These are phyloP conservation scores for Phrynocephalus forsythii DNA, from an alignment of 2,797 vertebrate species.

Conservation along the genomic window DNA sequence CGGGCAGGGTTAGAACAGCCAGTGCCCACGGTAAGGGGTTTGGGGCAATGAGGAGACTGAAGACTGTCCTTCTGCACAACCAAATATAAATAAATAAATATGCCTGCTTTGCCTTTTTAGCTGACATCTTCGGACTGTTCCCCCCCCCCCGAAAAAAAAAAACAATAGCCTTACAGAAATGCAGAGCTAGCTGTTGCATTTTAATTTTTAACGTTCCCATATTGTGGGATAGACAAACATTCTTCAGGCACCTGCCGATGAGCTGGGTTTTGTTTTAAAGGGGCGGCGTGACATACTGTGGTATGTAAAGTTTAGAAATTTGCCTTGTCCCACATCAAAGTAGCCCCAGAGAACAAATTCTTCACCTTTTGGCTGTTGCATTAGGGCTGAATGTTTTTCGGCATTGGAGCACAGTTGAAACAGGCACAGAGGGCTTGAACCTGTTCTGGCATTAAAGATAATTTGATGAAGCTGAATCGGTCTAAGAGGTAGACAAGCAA, in stretches of 20 bases:
- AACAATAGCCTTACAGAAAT: background rate
- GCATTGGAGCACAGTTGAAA: background rate
- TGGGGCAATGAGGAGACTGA: constrained; percentile 23
- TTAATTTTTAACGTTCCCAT: constrained; percentile 20
- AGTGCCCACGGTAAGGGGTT: constrained; percentile 32
- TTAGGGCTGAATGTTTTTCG: constrained; percentile 40
- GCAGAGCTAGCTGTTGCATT: background rate
- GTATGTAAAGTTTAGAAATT: constrained; percentile 54
- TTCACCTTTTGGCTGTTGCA: constrained; percentile 26
- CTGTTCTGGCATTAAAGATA: constrained; percentile 36
- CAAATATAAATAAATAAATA: background rate
- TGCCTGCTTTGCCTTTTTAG: background rate
- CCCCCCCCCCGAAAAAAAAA: background rate
- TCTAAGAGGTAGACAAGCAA: constrained; percentile 32
- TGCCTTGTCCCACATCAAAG: background rate
- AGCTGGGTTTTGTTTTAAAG: constrained; percentile 58
- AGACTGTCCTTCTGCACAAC: constrained; percentile 18
- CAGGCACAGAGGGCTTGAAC: background rate
- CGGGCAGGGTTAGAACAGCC: constrained; percentile 51
- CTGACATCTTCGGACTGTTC: constrained; percentile 28
- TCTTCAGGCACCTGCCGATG: constrained; percentile 47
- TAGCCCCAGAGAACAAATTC: constrained; percentile 9
- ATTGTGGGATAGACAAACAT: constrained; percentile 38
- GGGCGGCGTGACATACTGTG: constrained; percentile 46
- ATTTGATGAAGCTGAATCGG: constrained; percentile 23